Conservation (phyloP, 2,888 invertebrate species). For the Hetaerina titia region DNA sequence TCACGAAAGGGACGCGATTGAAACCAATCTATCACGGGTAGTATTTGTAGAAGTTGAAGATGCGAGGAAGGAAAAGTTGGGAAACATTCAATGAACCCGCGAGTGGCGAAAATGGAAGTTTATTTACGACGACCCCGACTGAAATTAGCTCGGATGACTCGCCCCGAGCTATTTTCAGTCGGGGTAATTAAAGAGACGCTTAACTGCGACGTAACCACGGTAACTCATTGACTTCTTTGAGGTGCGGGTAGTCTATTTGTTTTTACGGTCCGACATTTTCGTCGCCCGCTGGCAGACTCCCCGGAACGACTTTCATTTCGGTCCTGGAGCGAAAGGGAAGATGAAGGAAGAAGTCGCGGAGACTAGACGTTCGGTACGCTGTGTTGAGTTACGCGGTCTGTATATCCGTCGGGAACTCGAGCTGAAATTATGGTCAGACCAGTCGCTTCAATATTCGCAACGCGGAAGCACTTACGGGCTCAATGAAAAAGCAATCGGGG, state of each 20-base stretch:
- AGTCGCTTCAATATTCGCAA: no score
- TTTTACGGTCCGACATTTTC: background rate
- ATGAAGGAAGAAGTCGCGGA: no score
- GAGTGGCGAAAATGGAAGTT: background rate
- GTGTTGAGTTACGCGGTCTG: no score
- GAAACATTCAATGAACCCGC: background rate
- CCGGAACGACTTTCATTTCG: background rate
- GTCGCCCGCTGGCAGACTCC: background rate
- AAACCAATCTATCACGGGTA: no score
- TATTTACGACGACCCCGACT: background rate
- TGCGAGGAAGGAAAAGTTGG: background rate
- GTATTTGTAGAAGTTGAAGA: background rate
- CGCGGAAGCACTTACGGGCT: no score
- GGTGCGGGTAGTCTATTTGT: background rate
- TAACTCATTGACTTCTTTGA: background rate
- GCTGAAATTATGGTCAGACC: no score
- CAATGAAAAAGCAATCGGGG: no score
- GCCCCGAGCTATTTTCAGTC: background rate
- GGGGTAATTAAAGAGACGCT: background rate
- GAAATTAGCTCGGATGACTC: background rate
- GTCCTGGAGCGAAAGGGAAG: background rate
- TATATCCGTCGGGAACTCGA: no score
- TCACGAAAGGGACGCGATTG: no score
- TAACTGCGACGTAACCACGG: background rate
- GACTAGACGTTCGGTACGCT: no score